phyloP scores from a whole-genome alignment of 2,113 vertebrate genomes.

The Melanocharis versteri region DNA sequence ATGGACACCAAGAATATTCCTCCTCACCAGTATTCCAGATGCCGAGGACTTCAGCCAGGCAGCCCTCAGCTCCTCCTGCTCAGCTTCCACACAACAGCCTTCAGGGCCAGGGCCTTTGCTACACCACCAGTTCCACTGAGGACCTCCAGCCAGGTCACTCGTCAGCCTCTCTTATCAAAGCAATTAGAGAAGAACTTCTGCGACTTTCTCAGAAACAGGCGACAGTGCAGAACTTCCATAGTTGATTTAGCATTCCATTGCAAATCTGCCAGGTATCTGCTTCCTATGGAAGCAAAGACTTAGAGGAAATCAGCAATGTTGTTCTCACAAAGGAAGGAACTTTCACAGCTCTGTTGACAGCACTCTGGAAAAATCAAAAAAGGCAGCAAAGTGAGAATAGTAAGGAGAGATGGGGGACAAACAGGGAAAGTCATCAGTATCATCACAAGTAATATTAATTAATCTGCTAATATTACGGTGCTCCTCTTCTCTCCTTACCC shows the following conservation, averaged over 20 bases:
- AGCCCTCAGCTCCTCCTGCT: constrained; percentile 80
- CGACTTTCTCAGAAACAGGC: constrained; percentile 97
- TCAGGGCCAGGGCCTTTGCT: constrained; percentile 78
- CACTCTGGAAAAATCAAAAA: neutral
- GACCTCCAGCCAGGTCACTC: constrained; percentile 89
- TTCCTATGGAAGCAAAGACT: constrained; percentile 81
- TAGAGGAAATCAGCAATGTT: constrained; percentile 48
- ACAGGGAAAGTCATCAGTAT: neutral
- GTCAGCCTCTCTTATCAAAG: constrained; percentile 97
- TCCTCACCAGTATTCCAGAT: constrained; percentile 86
- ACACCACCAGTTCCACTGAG: constrained; percentile 82
- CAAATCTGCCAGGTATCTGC: constrained; percentile 69
- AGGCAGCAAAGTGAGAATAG: neutral
- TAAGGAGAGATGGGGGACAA: neutral
- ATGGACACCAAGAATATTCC: constrained; percentile 82
- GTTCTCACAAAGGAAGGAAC: constrained; percentile 21
- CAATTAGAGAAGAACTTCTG: constrained; percentile 95
- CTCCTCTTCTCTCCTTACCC: constrained; percentile 21
- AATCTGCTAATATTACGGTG: neutral
- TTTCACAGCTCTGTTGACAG: neutral
- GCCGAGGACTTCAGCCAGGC: constrained; percentile 82
- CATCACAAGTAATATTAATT: neutral
- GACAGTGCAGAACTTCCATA: constrained; percentile 87
- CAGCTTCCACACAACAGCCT: constrained; percentile 75
- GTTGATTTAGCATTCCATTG: constrained; percentile 76